phyloP scores from a whole-genome alignment of 2,888 invertebrate genomes.

The Caenorhabditis auriculariae region DNA sequence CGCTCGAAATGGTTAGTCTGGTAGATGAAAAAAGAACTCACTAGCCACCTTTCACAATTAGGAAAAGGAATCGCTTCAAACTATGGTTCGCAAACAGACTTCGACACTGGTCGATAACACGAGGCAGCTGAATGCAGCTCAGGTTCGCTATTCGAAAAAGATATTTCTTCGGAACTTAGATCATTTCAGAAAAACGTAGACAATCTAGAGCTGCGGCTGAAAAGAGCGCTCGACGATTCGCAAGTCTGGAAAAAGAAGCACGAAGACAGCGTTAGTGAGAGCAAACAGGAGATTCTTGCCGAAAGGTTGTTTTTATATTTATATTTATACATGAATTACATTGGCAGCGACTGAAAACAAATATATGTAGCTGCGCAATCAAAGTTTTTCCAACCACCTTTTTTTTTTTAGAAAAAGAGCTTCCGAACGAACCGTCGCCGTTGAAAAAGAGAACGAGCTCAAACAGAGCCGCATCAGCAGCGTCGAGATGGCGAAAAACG shows the following conservation, averaged over 20 bases:
- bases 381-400: not conserved
- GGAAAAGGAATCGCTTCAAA: conserved; percentile 48
- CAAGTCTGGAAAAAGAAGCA: conserved; percentile 51
- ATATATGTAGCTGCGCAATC: too few relatives aligned
- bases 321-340: too few relatives aligned
- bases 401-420: conserved; percentile 43
- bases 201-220: conserved; percentile 36
- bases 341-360: too few relatives aligned
- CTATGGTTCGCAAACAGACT: conserved; percentile 29
- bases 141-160: not conserved
- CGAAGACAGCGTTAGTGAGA: conserved; percentile 44
- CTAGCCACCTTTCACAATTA: conserved; percentile 1
- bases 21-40: not conserved
- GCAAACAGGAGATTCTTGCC: conserved; percentile 46
- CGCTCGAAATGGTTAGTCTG: conserved; percentile 42
- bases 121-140: conserved; percentile 20
- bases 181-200: conserved; percentile 30
- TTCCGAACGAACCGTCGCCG: conserved; percentile 43
- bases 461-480: conserved; percentile 33
- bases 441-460: conserved; percentile 43
- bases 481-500: conserved; percentile 40
- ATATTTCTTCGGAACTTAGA: not conserved
- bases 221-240: conserved; percentile 42
- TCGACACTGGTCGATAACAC: conserved; percentile 38
- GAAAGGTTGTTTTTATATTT: conserved; percentile 28